Conservation (phyloP, 1,140 invertebrate genomes). For the Colletes gigas region DNA sequence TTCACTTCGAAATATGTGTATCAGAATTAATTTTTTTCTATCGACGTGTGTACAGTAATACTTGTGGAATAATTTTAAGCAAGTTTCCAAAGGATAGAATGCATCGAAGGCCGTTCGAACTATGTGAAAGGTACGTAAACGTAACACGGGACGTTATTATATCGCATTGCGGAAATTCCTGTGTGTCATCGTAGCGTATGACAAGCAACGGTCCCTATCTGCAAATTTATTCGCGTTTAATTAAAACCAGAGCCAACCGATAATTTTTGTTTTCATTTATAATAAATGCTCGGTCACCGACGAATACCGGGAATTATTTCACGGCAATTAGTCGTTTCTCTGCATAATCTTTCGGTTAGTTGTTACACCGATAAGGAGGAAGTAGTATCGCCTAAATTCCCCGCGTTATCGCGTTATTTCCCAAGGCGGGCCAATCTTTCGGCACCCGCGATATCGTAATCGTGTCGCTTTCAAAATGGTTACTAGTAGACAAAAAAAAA, state of each 20-base stretch:
- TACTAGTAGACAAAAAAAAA: not conserved
- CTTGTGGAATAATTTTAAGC: not conserved
- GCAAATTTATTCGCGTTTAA: constrained; percentile 15
- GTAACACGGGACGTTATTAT: not conserved
- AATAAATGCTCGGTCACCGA: not conserved
- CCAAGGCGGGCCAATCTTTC: constrained; percentile 59
- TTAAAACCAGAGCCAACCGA: not conserved
- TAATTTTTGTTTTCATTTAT: not conserved
- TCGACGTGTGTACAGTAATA: not conserved
- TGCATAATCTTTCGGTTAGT: constrained; percentile 35
- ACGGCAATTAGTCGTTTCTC: constrained; percentile 20
- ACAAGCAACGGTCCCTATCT: constrained; percentile 13
- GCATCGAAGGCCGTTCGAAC: not conserved
- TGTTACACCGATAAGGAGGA: constrained; percentile 47
- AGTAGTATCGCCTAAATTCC: constrained; percentile 54
- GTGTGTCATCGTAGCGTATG: constrained; percentile 38
- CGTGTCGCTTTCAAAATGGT: constrained; percentile 33
- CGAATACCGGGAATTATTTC: not conserved
- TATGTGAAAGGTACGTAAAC: constrained; percentile 18
- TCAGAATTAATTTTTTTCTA: too few species aligned
- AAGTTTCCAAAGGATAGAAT: constrained; percentile 12
- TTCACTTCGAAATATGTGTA: too few species aligned
- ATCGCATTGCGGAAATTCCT: constrained; percentile 49
- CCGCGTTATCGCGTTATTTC: constrained; percentile 66
- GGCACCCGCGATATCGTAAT: constrained; percentile 46